Evolutionary conservation across 2,113 vertebrate species (phyloP).

Genomic region (Scophthalmus maximus): DNA sequence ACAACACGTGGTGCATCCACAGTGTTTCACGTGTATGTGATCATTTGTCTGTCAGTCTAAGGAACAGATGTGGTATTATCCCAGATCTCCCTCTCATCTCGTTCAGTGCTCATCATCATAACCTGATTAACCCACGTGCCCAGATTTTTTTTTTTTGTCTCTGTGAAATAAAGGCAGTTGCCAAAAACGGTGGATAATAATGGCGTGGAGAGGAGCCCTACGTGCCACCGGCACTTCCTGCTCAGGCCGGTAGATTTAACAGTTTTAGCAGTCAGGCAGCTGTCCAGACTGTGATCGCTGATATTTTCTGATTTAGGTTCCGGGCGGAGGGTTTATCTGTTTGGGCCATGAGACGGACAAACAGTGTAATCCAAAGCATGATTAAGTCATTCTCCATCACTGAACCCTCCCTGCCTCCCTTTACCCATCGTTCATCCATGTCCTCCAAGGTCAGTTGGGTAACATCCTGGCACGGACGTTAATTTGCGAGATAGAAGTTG

Average conservation of each 20-base stretch:
- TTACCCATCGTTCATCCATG: slow-evolving; percentile 18
- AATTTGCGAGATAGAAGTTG: slow-evolving; percentile 56
- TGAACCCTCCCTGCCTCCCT: neutral
- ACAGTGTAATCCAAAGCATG: slow-evolving; percentile 47
- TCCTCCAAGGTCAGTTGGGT: slow-evolving; percentile 61
- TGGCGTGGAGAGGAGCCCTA: slow-evolving; percentile 8
- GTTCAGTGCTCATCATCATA: neutral
- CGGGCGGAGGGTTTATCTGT: slow-evolving; percentile 43
- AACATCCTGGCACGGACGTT: slow-evolving; percentile 44
- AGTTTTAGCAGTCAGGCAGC: slow-evolving; percentile 25
- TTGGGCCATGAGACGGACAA: slow-evolving; percentile 17
- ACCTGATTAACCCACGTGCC: slow-evolving; percentile 15
- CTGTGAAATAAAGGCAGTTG: slow-evolving; percentile 25
- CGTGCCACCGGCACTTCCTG: slow-evolving; percentile 20
- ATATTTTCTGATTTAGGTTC: slow-evolving; percentile 37
- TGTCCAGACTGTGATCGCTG: slow-evolving; percentile 30
- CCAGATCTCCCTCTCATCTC: slow-evolving; percentile 34
- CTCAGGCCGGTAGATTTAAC: slow-evolving; percentile 38
- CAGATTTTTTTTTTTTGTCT: slow-evolving; percentile 4
- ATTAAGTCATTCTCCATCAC: slow-evolving; percentile 56
- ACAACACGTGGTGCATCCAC: neutral
- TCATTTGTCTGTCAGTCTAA: neutral
- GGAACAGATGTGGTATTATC: slow-evolving; percentile 42
- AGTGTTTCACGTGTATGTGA: neutral
- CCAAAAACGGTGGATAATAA: slow-evolving; percentile 22